Percentiles rank a stretch among this genome's conserved stretches.
Conservation (phyloP, 2,888 invertebrate species). For the Plagiodera versicolora region DNA sequence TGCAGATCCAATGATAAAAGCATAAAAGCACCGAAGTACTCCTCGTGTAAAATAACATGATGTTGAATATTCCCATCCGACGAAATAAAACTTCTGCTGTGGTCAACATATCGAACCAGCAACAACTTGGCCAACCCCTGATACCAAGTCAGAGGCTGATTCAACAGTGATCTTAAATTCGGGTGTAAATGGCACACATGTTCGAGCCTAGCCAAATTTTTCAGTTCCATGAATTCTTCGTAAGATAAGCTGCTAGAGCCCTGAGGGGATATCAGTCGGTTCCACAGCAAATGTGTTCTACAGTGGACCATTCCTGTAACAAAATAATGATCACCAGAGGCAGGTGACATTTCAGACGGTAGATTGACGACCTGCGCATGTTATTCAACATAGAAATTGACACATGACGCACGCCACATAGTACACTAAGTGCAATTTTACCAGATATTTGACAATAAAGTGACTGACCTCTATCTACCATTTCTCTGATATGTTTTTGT, state of each 20-base stretch:
- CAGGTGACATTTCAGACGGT: no score
- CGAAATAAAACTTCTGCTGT: constrained; percentile 61
- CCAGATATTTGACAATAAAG: no score
- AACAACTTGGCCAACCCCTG: constrained; percentile 64
- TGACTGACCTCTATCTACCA: constrained; percentile 60
- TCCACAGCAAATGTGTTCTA: constrained; percentile 71
- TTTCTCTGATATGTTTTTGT: constrained; percentile 60
- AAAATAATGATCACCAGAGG: neutral
- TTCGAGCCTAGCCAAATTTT: constrained; percentile 61
- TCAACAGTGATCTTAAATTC: constrained; percentile 60
- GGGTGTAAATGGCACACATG: constrained; percentile 63
- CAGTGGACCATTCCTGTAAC: constrained; percentile 64
- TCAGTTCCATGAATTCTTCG: constrained; percentile 66
- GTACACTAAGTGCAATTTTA: no score
- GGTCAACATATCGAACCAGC: constrained; percentile 62
- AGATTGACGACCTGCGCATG: no score
- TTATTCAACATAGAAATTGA: no score
- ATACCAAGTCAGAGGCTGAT: constrained; percentile 68
- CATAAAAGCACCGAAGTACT: constrained; percentile 67
- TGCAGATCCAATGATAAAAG: constrained; percentile 64
- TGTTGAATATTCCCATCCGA: constrained; percentile 63
- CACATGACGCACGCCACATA: no score
- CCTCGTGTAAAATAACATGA: constrained; percentile 65
- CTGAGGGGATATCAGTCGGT: constrained; percentile 61
- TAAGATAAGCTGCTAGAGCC: constrained; percentile 58